Conservation (phyloP, 2,888 invertebrate species). For the Anthophora plumipes region DNA sequence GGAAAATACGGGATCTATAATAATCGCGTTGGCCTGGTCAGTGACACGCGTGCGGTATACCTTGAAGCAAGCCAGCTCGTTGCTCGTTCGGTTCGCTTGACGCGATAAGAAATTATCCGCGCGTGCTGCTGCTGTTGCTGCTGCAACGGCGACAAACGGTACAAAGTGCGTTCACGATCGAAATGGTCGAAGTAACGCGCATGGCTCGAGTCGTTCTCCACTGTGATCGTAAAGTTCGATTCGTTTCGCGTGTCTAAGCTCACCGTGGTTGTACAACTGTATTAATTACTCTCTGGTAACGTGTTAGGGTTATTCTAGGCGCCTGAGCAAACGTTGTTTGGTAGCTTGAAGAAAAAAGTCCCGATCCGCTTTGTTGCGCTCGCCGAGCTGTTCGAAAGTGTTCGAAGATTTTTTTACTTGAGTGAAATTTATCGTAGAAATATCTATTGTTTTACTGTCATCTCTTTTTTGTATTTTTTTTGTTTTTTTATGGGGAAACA, state of each 20-base stretch:
- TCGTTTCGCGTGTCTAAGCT: conserved; percentile 19
- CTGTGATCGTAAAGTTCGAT: conserved; percentile 33
- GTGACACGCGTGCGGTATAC: conserved; percentile 65
- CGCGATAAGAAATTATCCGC: conserved; percentile 51
- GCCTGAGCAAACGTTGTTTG: conserved; percentile 13
- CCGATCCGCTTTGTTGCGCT: conserved; percentile 7
- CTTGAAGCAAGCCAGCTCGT: conserved; percentile 53
- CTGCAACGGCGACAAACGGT: conserved; percentile 30
- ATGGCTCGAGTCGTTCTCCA: background rate
- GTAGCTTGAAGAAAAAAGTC: background rate
- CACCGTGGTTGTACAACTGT: conserved; percentile 1
- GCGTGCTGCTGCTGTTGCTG: background rate
- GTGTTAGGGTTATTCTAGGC: conserved; percentile 28
- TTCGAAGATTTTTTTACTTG: background rate
- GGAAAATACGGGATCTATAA: conserved; percentile 63
- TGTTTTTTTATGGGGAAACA: too few species aligned
- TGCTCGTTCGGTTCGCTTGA: background rate
- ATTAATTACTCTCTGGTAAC: conserved; percentile 36
- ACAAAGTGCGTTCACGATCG: conserved; percentile 43
- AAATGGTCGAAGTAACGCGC: background rate
- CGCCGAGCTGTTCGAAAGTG: background rate
- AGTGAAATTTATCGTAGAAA: too few species aligned
- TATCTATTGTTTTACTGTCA: too few species aligned
- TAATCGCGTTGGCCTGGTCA: conserved; percentile 70
- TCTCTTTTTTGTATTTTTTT: too few species aligned